phyloP scores from a whole-genome alignment of 1,140 invertebrate species.

The Andricus grossulariae region DNA sequence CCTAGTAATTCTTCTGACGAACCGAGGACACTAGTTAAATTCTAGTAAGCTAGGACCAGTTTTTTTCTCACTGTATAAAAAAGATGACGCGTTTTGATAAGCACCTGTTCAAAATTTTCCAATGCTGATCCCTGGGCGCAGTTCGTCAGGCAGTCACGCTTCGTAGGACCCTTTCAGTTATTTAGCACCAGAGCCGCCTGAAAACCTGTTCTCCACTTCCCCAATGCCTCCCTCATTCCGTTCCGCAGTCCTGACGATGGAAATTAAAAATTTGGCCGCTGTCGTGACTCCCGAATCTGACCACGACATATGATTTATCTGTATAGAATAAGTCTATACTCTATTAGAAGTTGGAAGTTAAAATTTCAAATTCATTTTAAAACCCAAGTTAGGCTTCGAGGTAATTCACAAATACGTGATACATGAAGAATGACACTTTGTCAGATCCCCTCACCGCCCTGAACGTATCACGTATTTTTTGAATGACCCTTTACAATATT shows the following conservation, averaged over 20 bases:
- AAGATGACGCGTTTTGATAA: slow-evolving; percentile 59
- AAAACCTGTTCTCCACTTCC: slow-evolving; percentile 68
- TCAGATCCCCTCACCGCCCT: too few relatives aligned
- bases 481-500: too few relatives aligned
- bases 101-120: slow-evolving; percentile 70
- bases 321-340: too few relatives aligned
- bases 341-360: not conserved
- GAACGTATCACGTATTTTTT: too few relatives aligned
- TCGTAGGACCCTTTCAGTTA: slow-evolving; percentile 52
- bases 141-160: slow-evolving; percentile 68
- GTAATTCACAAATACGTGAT: too few relatives aligned
- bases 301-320: not conserved
- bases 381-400: not conserved
- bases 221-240: slow-evolving; percentile 39
- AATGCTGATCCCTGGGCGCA: slow-evolving; percentile 54
- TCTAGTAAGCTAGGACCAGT: too few relatives aligned
- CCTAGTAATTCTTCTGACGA: too few relatives aligned
- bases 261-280: slow-evolving; percentile 62
- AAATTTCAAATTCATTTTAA: not conserved
- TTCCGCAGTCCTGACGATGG: slow-evolving; percentile 46
- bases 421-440: too few relatives aligned
- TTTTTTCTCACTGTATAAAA: too few relatives aligned
- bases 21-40: too few relatives aligned
- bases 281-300: slow-evolving; percentile 41
- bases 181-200: slow-evolving; percentile 56